Base-by-base conservation (phyloP, 2,888 invertebrate genomes). In the Flabesymbios commensalis region DNA sequence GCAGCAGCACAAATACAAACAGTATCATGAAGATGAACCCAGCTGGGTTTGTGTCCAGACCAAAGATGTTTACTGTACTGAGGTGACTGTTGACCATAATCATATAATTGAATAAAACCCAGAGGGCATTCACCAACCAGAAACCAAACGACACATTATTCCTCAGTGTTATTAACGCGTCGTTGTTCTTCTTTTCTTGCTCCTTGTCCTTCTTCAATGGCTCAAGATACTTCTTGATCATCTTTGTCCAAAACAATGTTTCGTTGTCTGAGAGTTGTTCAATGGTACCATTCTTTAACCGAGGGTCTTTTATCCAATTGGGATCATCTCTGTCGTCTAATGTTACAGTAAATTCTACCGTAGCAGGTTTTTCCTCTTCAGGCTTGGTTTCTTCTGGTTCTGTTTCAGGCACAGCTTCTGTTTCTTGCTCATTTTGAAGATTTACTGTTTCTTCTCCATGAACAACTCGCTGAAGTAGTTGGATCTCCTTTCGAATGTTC, bases 121-220 rank as follows among this genome's bases (percentile, higher is more conserved):
- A 98, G 78, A 98, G 89, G 71, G 95, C 93, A 86, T 98, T 98
- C 84, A 94, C 85, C 94, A 98, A 96, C 87, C 96, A 93, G 88
- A 98, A 96, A 0, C 71, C 77, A 55, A 78, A 74, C 24, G 70
- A 66, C 1, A 74, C 92, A 77, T 92, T 91, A 86, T 97, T 94
- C 81, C 97, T 88, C 77, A 98, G 87, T 83, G 95, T 94, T 87
- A 92, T 92, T 82, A 98, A 87, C n/a, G 65, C 64, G 1, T 53
- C 63, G 4, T 55, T 47, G 4, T 69, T 63, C 28, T 70, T 66
- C 45, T 74, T 69, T 61, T 77, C 74, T 42, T 74, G 63, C 61
- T 90, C 89, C 76, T 92, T 91, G 82, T 96, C 91, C 75, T 92
- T 91, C 78, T 94, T 93, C 74, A 97, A 90, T 2, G 98, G 98